These are phyloP conservation scores for Enhydra lutris DNA, from an alignment of 2,113 vertebrate species.

Conservation along the genomic window DNA sequence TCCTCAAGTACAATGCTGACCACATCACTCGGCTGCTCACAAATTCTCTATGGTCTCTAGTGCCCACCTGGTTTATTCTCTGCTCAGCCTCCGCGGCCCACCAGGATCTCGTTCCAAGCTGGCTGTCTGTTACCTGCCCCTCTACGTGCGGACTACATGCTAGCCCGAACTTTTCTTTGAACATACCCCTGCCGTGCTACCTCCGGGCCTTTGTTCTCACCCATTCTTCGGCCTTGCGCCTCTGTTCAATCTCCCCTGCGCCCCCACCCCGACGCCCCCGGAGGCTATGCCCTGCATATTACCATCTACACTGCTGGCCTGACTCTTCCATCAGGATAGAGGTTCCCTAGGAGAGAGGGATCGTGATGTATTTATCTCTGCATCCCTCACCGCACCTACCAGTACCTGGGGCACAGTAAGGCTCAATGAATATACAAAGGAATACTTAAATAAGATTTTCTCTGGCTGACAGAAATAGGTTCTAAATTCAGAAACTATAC, in stretches of 20 bases:
- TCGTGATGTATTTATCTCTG: background rate
- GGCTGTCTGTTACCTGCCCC: background rate
- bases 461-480: background rate
- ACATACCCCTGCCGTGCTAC: background rate
- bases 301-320: background rate
- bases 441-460: background rate
- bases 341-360: background rate
- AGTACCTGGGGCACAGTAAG: constrained; percentile 29
- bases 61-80: background rate
- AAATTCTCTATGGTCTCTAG: background rate
- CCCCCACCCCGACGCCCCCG: background rate
- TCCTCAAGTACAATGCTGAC: background rate
- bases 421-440: constrained; percentile 31
- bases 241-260: background rate
- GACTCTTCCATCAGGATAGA: background rate
- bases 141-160: background rate
- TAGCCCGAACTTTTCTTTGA: background rate
- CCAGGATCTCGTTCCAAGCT: background rate
- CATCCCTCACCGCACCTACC: background rate
- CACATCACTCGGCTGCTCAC: background rate
- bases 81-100: background rate
- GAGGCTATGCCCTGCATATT: background rate
- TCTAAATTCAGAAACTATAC: constrained; percentile 40
- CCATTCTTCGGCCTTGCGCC: background rate
- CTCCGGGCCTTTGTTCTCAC: background rate